Conservation (phyloP, 2,797 vertebrate genomes). For the Xenops minutus region DNA sequence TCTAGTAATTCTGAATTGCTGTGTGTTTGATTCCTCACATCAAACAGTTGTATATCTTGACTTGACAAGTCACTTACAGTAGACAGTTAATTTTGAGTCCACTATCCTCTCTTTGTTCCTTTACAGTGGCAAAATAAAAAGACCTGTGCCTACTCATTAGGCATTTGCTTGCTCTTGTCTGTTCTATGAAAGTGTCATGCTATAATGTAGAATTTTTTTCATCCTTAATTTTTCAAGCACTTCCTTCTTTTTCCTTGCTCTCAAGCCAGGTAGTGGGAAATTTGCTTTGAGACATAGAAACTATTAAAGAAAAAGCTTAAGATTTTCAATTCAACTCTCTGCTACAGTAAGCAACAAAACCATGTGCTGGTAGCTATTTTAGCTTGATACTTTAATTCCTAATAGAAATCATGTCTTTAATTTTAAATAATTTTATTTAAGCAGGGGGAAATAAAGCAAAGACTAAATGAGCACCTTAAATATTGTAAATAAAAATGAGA, state of each 20-base stretch:
- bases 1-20: background rate
- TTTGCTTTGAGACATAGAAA: background rate
- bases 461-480: background rate
- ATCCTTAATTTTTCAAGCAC: background rate
- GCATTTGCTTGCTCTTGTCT: background rate
- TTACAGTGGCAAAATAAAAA: background rate
- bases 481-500: background rate
- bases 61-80: background rate
- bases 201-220: background rate
- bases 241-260: background rate
- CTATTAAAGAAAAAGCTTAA: background rate
- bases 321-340: background rate
- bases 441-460: background rate
- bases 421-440: background rate
- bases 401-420: background rate
- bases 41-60: background rate
- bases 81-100: background rate
- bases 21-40: background rate
- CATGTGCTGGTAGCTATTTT: background rate
- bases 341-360: background rate
- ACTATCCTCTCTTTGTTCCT: background rate
- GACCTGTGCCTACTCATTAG: background rate
- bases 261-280: background rate
- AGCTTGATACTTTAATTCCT: background rate
- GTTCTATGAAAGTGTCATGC: background rate